A percentile compares a stretch with the other conserved stretches of the same genome.
Conservation (phyloP, 2,113 vertebrate genomes). For the Agelaius tricolor region DNA sequence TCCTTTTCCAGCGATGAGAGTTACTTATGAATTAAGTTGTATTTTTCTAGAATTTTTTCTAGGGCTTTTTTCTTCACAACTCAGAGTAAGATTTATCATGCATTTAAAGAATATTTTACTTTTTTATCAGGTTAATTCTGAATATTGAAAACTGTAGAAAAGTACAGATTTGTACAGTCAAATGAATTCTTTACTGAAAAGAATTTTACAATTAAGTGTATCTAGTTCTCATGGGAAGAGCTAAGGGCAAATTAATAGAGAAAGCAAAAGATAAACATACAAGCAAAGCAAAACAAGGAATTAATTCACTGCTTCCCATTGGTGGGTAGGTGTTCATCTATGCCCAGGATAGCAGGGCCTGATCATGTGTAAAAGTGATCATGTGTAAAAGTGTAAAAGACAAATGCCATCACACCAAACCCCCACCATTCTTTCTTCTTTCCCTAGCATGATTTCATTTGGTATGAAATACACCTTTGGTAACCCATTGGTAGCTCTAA, state of each 20-base stretch:
- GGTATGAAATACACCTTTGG: not conserved
- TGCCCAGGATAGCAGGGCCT: not conserved
- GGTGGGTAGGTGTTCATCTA: not conserved
- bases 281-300: not conserved
- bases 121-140: not conserved
- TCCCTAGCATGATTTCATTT: too few relatives aligned
- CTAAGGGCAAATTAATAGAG: not conserved
- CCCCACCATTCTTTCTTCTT: not conserved
- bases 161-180: not conserved
- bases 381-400: not conserved
- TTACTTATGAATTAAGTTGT: not conserved
- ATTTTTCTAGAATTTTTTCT: not conserved
- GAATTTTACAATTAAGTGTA: not conserved
- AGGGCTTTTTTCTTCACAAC: not conserved
- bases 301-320: not conserved
- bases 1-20: not conserved
- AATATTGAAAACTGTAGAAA: not conserved
- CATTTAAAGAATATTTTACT: not conserved
- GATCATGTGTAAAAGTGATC: not conserved
- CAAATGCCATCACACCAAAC: not conserved
- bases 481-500: not conserved
- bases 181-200: not conserved
- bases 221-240: not conserved
- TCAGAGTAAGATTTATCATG: not conserved
- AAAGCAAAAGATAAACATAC: not conserved